Base-by-base conservation (phyloP, 2,797 vertebrate species). In the Characodon lateralis region DNA sequence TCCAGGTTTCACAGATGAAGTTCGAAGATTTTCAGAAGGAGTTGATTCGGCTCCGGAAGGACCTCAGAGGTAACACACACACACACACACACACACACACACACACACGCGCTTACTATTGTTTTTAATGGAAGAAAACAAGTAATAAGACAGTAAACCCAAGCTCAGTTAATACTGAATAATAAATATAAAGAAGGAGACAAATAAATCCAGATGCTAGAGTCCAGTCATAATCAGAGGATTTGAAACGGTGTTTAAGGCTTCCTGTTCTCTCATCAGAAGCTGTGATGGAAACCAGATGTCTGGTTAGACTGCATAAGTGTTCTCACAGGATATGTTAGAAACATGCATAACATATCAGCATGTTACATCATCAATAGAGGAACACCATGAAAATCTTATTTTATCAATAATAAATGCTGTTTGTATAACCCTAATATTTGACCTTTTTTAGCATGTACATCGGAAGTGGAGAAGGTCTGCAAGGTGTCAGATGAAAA, bases 1-100 rank as follows among this genome's bases (percentile, higher is more conserved):
- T 99, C 89, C 98, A 98, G 91, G 96, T 95, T 24, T 98, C 98
- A 0, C 98, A 99, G 81, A 95, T 99, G 95, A 99, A 99, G 88
- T 98, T 99, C 94, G 98, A 99, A 85, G 98, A 99, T 80, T 98
- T 99, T 91, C 96, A 97, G 59, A 99, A 98, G 92, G 98, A 99
- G 78, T 94, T 99, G 26, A 91, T 93, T 58, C 97, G 97, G 91
- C 95, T 98, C 51, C 96, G 95, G 84, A 99, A 98, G 90, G 98
- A 99, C 90, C 93, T 99, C 69, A 92, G 95, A 96, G 97, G 98
- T 99, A 95, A 73, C 12, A 66, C 43, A 24, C 3, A 35, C 31
- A 35, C 31, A 35, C 31, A 35, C n/a, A n/a, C n/a, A n/a, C n/a
- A n/a, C n/a, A n/a, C n/a, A n/a, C n/a, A n/a, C n/a, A n/a, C n/a